Conservation (phyloP, 1,140 invertebrate genomes). For the Laodelphax striatellus region DNA sequence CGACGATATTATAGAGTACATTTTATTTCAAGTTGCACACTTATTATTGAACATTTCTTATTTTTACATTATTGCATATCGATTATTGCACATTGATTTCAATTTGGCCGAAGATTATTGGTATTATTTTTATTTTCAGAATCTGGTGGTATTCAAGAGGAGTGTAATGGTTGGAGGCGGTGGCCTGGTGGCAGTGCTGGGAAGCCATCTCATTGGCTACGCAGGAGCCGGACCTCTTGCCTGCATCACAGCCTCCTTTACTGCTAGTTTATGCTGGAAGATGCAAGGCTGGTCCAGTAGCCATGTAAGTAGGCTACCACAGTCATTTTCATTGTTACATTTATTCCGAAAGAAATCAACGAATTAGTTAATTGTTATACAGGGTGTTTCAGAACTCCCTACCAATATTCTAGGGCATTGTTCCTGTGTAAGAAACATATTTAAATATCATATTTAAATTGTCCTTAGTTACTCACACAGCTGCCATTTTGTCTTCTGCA, state of each 20-base stretch:
- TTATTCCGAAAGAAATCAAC: no score
- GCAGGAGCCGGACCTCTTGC: constrained; percentile 49
- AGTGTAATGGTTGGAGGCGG: constrained; percentile 40
- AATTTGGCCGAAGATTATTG: not conserved
- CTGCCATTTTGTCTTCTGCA: no score
- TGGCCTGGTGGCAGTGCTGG: constrained; percentile 47
- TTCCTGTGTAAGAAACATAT: no score
- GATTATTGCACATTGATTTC: not conserved
- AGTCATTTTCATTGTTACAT: not conserved
- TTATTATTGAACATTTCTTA: no score
- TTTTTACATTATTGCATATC: no score
- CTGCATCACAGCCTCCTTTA: constrained; percentile 47
- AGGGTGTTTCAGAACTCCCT: no score
- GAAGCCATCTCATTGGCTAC: constrained; percentile 43
- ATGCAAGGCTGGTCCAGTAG: constrained; percentile 22
- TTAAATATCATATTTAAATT: no score
- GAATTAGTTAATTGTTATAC: no score
- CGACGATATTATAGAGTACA: no score
- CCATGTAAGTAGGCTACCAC: constrained; percentile 13
- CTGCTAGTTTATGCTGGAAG: constrained; percentile 41
- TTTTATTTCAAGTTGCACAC: no score
- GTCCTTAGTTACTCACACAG: no score
- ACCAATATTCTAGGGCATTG: no score
- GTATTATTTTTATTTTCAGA: constrained; percentile 17
- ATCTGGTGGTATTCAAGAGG: constrained; percentile 32